Evolutionary conservation across 2,797 vertebrate genomes (phyloP).

Genomic region (Gallinago stenura): DNA sequence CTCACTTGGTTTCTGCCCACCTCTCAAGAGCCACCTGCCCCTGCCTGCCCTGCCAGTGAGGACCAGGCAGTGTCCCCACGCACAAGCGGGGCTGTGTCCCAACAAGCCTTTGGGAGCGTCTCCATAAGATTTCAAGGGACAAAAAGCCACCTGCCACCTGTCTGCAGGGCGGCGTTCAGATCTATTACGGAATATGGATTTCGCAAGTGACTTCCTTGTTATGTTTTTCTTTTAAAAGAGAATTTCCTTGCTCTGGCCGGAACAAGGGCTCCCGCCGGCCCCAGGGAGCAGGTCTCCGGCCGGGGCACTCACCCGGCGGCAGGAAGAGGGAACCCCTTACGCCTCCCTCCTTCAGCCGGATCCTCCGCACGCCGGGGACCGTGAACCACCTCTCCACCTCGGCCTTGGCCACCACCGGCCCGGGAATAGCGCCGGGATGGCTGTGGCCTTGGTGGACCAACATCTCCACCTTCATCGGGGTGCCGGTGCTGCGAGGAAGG

Average conservation of each 20-base stretch:
- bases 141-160: not conserved
- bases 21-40: not conserved
- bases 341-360: slow-evolving; percentile 76
- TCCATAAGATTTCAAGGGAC: fast-evolving
- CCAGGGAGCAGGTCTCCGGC: not conserved
- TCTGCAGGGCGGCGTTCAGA: not conserved
- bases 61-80: fast-evolving
- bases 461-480: slow-evolving; percentile 76
- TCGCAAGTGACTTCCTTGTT: fast-evolving
- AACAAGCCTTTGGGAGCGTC: not conserved
- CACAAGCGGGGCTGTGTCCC: not conserved
- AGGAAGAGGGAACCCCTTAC: slow-evolving; percentile 84
- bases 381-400: slow-evolving; percentile 79
- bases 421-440: slow-evolving; percentile 21
- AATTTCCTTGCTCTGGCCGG: not conserved
- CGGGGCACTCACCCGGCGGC: slow-evolving; percentile 78
- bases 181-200: fast-evolving
- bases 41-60: not conserved
- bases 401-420: slow-evolving; percentile 68
- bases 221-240: not conserved
- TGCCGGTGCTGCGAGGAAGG: slow-evolving; percentile 73
- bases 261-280: not conserved
- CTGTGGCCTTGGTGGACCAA: slow-evolving; percentile 78
- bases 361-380: slow-evolving; percentile 77
- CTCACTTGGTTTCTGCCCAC: no score